Conservation (phyloP, 2,113 vertebrate genomes). For the Cyanoderma ruficeps region DNA sequence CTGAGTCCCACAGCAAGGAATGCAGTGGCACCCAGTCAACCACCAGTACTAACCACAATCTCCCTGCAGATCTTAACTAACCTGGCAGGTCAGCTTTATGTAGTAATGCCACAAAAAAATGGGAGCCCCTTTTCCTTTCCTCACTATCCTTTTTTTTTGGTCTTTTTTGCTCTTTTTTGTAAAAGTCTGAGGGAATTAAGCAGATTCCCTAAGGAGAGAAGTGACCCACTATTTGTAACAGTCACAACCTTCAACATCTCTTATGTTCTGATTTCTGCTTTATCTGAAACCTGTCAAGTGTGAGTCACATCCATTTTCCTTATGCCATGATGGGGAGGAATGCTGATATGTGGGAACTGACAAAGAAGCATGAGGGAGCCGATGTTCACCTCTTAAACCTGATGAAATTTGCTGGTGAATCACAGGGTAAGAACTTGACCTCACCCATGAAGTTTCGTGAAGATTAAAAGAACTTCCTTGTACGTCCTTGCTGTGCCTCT, state of each 20-base stretch:
- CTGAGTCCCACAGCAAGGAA: neutral
- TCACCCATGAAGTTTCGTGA: constrained; percentile 17
- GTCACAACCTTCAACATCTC: neutral
- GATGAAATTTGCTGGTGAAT: constrained; percentile 27
- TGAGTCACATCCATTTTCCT: constrained; percentile 37
- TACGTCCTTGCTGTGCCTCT: neutral
- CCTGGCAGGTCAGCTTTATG: neutral
- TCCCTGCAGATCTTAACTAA: constrained; percentile 27
- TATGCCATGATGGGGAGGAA: constrained; percentile 22
- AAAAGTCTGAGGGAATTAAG: neutral
- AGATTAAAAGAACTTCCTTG: constrained; percentile 47
- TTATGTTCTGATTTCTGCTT: neutral
- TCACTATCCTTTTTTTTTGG: neutral
- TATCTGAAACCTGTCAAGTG: neutral
- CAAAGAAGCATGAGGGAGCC: neutral
- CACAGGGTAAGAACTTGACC: constrained; percentile 57
- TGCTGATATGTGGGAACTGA: constrained; percentile 51
- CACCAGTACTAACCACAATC: constrained; percentile 26
- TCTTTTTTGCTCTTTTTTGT: neutral
- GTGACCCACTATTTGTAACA: neutral
- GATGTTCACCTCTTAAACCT: constrained; percentile 34
- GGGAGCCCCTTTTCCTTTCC: neutral
- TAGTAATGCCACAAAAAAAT: neutral
- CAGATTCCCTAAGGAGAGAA: neutral
- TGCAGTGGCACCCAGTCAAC: neutral